Base-by-base conservation (phyloP, 1,140 invertebrate genomes). In the Bombus sibiricus region DNA sequence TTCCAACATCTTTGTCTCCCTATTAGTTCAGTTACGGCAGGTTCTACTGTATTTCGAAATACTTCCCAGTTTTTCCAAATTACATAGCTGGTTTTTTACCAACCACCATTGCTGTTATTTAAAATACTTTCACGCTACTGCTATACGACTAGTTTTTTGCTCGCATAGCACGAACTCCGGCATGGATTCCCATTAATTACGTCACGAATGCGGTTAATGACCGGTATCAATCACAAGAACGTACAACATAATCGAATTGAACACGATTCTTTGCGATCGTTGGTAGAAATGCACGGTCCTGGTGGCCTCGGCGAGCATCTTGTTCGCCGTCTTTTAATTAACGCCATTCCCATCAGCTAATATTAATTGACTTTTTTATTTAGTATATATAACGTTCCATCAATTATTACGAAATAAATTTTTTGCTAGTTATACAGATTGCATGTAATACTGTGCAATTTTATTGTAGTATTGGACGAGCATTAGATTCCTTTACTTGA, bases 271-370 rank as follows among this genome's bases (percentile, higher is more conserved):
- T 75, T 74, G 57, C 79, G 76, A 88, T 86, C 83, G 83, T 69
- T 78, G 87, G 87, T 89, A 79, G 79, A 89, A 89, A 89, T 64
- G 69, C 83, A 82, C 87, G 79, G 81, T 25, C 84, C 76, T 85
- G 84, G 87, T 86, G 87, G 88, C 80, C 87, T 71, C 73, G 64
- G 4, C 37, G 69, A 72, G 59, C 37, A 86, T 89, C 83, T 72
- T 39, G 41, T 43, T 72, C 72, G 41, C 34, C n/a, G n/a, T 57
- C 53, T 86, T 89, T 89, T 89, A 86, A 88, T 88, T 72, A 59
- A 75, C 74, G 68, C 69, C 75, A 73, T 81, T 66, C 64, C 64
- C 68, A 47, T 69, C 87, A 41, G 66, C 59, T 79, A 34, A 82
- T 85, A 69, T 86, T 78, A 72, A 89, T 89, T 86, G 72, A 83